Evolutionary conservation across 2,888 invertebrate species (phyloP).

Genomic region (Sinohyriopsis cumingii): DNA sequence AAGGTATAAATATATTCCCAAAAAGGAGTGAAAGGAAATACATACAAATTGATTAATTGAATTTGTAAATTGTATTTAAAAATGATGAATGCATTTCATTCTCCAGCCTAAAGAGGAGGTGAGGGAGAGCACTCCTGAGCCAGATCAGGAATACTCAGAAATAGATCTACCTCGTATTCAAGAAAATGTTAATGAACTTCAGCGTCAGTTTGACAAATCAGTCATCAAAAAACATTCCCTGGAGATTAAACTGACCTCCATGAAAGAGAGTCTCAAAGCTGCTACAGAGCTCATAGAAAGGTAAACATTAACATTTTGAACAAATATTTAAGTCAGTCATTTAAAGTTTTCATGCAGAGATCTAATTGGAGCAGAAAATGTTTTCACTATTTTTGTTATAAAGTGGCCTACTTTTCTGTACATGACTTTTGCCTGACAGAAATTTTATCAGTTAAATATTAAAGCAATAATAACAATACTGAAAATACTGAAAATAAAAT

Average conservation of each 20-base stretch:
- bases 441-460: too few relatives aligned
- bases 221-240: slow-evolving; percentile 70
- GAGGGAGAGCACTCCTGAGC: slow-evolving; percentile 36
- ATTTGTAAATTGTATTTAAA: slow-evolving; percentile 1
- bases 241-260: slow-evolving; percentile 68
- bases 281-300: slow-evolving; percentile 67
- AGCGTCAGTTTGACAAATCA: slow-evolving; percentile 67
- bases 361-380: too few relatives aligned
- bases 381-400: too few relatives aligned
- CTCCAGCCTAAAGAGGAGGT: slow-evolving; percentile 42
- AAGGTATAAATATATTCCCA: too few relatives aligned
- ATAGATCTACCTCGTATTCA: slow-evolving; percentile 67
- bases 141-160: slow-evolving; percentile 62
- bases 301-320: slow-evolving; percentile 29
- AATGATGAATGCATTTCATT: not conserved
- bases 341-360: too few relatives aligned
- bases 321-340: too few relatives aligned
- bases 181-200: slow-evolving; percentile 64
- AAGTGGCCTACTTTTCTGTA: not conserved
- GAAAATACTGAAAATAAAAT: too few relatives aligned
- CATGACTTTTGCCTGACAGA: too few relatives aligned
- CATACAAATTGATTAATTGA: not conserved
- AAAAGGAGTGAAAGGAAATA: too few relatives aligned
- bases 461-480: too few relatives aligned
- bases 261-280: slow-evolving; percentile 69